phyloP scores from a whole-genome alignment of 2,113 vertebrate species.

The Parotia lawesii region DNA sequence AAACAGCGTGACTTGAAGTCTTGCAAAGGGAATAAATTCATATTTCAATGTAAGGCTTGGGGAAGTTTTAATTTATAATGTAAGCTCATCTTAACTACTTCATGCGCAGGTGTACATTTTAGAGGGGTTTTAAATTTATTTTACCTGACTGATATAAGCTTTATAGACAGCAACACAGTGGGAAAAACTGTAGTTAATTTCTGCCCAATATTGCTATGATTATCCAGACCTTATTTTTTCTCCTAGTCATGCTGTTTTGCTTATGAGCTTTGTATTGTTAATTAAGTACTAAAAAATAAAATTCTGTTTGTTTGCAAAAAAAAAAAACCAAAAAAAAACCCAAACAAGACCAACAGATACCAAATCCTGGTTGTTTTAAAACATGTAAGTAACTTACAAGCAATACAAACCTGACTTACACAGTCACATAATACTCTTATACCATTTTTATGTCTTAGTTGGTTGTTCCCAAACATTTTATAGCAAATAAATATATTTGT shows the following conservation, averaged over 20 bases:
- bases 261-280: not conserved
- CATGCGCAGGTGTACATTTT: not conserved
- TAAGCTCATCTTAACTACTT: not conserved
- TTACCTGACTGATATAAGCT: not conserved
- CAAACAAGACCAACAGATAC: not conserved
- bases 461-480: not conserved
- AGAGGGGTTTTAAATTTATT: rapidly evolving
- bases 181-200: not conserved
- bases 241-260: not conserved
- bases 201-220: not conserved
- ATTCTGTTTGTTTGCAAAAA: not conserved
- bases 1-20: not conserved
- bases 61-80: not conserved
- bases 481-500: not conserved
- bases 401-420: not conserved
- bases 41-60: not conserved
- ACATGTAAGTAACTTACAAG: not conserved
- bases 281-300: not conserved
- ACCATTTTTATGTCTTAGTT: not conserved
- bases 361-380: not conserved
- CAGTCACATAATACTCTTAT: not conserved
- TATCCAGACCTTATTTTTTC: not conserved
- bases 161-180: not conserved
- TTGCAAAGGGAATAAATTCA: not conserved
- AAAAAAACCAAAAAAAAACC: not conserved